Conservation (phyloP, 2,888 invertebrate species). For the Asteroscopus sphinx region DNA sequence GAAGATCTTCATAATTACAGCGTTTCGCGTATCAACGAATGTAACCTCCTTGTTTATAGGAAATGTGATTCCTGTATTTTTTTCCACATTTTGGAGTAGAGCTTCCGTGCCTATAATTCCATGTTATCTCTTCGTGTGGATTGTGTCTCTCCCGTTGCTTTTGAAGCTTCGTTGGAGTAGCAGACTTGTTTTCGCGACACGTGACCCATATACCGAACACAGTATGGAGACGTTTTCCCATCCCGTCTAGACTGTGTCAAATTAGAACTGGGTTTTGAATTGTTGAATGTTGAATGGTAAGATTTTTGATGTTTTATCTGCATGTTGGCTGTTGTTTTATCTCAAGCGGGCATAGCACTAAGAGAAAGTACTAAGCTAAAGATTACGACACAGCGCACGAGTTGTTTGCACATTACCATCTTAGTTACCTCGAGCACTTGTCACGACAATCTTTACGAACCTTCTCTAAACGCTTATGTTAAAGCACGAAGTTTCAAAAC, state of each 20-base stretch:
- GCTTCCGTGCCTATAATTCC: constrained; percentile 17
- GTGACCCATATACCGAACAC: constrained; percentile 48
- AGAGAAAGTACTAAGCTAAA: neutral
- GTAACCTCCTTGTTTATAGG: too few species aligned
- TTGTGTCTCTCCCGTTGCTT: constrained; percentile 25
- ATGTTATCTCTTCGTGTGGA: constrained; percentile 17
- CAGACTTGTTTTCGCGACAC: constrained; percentile 37
- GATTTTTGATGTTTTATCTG: constrained; percentile 5
- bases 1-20: neutral
- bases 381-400: too few species aligned
- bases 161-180: constrained; percentile 35
- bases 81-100: neutral
- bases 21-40: neutral
- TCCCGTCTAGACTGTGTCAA: constrained; percentile 40
- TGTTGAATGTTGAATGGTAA: constrained; percentile 8
- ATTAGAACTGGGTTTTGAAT: constrained; percentile 28
- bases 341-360: neutral
- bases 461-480: too few species aligned
- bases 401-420: too few species aligned
- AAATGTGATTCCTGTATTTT: neutral
- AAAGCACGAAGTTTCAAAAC: too few species aligned
- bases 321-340: neutral
- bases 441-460: too few species aligned
- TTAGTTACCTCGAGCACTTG: too few species aligned
- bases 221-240: constrained; percentile 26